Evolutionary conservation across 2,113 vertebrate species (phyloP), one percentile per base, ranked within the genome.

Genomic region (Ornithorhynchus anatinus): DNA sequence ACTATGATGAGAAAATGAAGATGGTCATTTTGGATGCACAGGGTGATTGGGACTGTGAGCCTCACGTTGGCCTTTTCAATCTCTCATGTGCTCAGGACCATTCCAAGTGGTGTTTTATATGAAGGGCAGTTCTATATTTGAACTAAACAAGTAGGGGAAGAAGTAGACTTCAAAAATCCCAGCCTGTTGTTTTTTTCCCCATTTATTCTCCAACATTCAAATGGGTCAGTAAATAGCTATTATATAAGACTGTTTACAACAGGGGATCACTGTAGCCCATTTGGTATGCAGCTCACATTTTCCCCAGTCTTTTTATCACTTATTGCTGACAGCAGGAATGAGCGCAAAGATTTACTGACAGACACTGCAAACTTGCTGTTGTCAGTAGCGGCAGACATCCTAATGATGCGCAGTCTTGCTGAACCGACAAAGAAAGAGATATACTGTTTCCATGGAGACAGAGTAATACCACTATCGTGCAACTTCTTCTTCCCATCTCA

Each of bases 361-460:
- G 84, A 71, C 78, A 75, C 29, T 53, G 78, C 42, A 85, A 79
- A 79, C 62, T 61, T 85, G 36, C 74, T 53, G n/a, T 71, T 80
- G 76, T 81, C 60, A 51, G 53, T 58, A 79, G 48, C 81, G 53
- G 77, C 73, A 81, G 82, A 70, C 68, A 59, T 31, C 37, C 63
- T 79, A 75, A 86, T 56, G 79, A 79, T 73, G 71, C 40, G 40
- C 73, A 72, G 62, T 1, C 0, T 12, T 85, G 69, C 53, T 62
- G 73, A 80, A 71, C 47, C 29, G 40, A 20, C 27, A 69, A 56
- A 56, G 58, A 77, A 37, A 53, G 9, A 82, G 22, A 54, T n/a
- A n/a, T 13, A 56, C 56, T 60, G 81, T 88, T 88, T 83, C 85
- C 76, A 88, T 80, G 75, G 68, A 35, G 82, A 88, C 86, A 52